These are phyloP conservation scores for Melanotaenia duboulayi DNA, from an alignment of 2,113 vertebrate genomes.

Conservation along the genomic window DNA sequence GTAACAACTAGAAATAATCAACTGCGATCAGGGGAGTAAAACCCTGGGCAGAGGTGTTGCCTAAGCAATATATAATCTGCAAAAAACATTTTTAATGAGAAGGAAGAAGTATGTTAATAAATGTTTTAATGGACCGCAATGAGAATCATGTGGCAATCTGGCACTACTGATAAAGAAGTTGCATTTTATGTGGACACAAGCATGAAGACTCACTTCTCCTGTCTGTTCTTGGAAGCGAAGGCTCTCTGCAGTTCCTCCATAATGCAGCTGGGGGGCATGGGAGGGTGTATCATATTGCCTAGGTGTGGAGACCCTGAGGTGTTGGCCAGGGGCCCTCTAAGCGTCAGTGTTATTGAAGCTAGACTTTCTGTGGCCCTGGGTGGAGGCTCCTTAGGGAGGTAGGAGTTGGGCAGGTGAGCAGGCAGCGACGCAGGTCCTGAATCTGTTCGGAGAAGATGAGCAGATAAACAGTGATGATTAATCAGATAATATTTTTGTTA, in stretches of 20 bases:
- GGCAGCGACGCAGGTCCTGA: slow-evolving; percentile 83
- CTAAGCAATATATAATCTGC: neutral
- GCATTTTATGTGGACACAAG: neutral
- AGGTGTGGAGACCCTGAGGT: slow-evolving; percentile 90
- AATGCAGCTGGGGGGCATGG: slow-evolving; percentile 95
- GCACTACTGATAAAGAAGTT: neutral
- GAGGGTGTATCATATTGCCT: slow-evolving; percentile 89
- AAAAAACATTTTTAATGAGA: neutral
- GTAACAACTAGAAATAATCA: too few relatives aligned
- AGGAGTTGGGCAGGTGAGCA: slow-evolving; percentile 82
- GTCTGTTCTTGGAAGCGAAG: slow-evolving; percentile 94
- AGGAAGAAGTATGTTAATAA: neutral
- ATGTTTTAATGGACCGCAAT: neutral
- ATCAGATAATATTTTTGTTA: neutral
- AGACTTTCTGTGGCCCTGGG: slow-evolving; percentile 82
- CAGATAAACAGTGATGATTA: neutral
- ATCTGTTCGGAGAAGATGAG: slow-evolving; percentile 61
- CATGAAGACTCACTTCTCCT: slow-evolving; percentile 88
- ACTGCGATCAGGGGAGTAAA: too few relatives aligned
- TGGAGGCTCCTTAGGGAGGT: slow-evolving; percentile 84
- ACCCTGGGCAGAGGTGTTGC: neutral
- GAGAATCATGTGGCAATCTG: neutral
- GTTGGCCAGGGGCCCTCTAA: slow-evolving; percentile 87
- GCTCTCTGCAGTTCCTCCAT: slow-evolving; percentile 98
- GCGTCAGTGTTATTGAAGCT: slow-evolving; percentile 70